phyloP scores from a whole-genome alignment of 2,888 invertebrate genomes.

The Agrilus mali region DNA sequence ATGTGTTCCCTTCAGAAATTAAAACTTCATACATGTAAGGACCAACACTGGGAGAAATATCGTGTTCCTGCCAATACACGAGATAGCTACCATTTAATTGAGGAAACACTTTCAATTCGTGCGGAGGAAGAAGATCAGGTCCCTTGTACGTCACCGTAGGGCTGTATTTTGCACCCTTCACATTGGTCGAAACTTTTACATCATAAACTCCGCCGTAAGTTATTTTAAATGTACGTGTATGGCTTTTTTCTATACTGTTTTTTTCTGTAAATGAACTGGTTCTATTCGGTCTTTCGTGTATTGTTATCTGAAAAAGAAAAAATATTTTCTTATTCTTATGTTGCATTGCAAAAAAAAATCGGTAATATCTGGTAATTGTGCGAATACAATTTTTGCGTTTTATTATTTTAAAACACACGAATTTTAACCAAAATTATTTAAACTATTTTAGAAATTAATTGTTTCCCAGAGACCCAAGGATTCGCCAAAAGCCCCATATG shows the following conservation, averaged over 20 bases:
- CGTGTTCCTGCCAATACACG: slow-evolving; percentile 51
- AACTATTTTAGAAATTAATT: no score
- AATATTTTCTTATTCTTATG: neutral
- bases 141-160: slow-evolving; percentile 39
- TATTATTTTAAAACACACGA: no score
- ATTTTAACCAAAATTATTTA: no score
- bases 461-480: no score
- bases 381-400: no score
- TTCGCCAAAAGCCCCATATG: no score
- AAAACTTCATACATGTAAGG: slow-evolving; percentile 49
- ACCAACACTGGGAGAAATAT: slow-evolving; percentile 23
- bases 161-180: slow-evolving; percentile 34
- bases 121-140: slow-evolving; percentile 48
- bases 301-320: slow-evolving; percentile 33
- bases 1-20: slow-evolving; percentile 41
- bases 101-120: slow-evolving; percentile 46
- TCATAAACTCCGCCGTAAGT: slow-evolving; percentile 41
- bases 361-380: no score
- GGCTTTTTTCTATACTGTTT: slow-evolving; percentile 36
- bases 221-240: slow-evolving; percentile 40
- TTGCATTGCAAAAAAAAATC: no score
- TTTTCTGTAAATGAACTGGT: slow-evolving; percentile 35
- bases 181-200: slow-evolving; percentile 38
- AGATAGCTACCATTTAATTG: slow-evolving; percentile 49
- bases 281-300: slow-evolving; percentile 37